Conservation (phyloP, 2,797 vertebrate species). For the Anabacerthia variegaticeps region DNA sequence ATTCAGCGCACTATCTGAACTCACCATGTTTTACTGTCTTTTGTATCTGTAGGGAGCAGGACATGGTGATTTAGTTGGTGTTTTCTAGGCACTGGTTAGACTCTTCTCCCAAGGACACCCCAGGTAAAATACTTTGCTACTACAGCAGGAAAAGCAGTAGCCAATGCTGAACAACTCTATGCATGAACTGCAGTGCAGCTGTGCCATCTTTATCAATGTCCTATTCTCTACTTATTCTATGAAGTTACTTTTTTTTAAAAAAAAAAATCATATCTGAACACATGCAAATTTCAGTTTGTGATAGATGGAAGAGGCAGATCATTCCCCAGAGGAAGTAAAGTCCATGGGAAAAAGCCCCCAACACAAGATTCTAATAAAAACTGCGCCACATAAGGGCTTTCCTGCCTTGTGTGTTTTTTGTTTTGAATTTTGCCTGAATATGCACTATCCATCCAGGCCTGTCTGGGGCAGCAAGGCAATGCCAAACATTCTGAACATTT, state of each 20-base stretch:
- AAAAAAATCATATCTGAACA: background rate
- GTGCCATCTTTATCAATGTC: background rate
- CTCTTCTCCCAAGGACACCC: background rate
- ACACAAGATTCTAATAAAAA: background rate
- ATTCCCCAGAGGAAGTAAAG: background rate
- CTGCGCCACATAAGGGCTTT: background rate
- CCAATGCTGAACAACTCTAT: background rate
- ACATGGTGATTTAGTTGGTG: background rate
- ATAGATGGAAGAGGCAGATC: background rate
- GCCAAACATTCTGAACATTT: background rate
- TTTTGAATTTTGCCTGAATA: background rate
- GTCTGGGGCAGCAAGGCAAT: background rate
- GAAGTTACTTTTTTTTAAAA: background rate
- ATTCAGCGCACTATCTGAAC: background rate
- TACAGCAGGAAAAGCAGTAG: background rate
- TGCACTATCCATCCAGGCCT: background rate
- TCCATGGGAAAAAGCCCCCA: background rate
- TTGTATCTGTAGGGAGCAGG: background rate
- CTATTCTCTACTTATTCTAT: background rate
- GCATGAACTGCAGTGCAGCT: background rate
- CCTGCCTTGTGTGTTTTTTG: background rate
- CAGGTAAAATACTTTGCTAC: background rate
- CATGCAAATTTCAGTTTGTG: background rate
- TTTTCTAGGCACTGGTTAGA: background rate
- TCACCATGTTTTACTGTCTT: background rate